A percentile compares a stretch with the other conserved stretches of the same genome.
These are phyloP conservation scores for Umimayanthus chanpuru DNA, from an alignment of 92 coral and sea anemone genomes.

Conservation along the genomic window DNA sequence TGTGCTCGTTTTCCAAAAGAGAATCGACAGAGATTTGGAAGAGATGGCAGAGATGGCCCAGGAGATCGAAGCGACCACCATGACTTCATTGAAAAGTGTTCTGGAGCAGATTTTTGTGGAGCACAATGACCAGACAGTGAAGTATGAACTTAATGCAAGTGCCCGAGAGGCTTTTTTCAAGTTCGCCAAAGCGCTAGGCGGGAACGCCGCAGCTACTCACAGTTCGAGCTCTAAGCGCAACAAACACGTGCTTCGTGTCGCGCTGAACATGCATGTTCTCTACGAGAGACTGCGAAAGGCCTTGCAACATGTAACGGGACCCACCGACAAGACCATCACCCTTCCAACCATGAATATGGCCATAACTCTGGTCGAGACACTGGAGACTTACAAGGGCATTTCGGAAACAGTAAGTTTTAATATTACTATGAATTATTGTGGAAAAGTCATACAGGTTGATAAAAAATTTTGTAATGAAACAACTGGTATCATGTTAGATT, in stretches of 20 bases:
- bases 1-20: constrained; percentile 48
- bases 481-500: too few relatives aligned
- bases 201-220: background rate
- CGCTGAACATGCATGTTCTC: constrained; percentile 52
- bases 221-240: constrained; percentile 11
- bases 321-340: background rate
- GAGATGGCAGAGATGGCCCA: constrained; percentile 33
- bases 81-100: constrained; percentile 43
- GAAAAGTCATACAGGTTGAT: too few relatives aligned
- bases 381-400: constrained; percentile 65
- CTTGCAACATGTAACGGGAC: constrained; percentile 28
- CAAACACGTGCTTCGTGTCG: constrained; percentile 44
- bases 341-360: constrained; percentile 57
- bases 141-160: constrained; percentile 46
- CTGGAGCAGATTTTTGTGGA: constrained; percentile 61
- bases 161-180: constrained; percentile 60
- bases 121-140: constrained; percentile 49
- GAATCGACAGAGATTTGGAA: constrained; percentile 41
- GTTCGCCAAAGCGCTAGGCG: constrained; percentile 61
- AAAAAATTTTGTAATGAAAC: too few relatives aligned
- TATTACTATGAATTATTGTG: too few relatives aligned
- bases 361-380: constrained; percentile 48
- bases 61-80: constrained; percentile 4
- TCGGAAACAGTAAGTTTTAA: constrained; percentile 69
- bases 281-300: constrained; percentile 54